phyloP scores from a whole-genome alignment of 2,113 vertebrate genomes.

The Cinclus mexicanus region DNA sequence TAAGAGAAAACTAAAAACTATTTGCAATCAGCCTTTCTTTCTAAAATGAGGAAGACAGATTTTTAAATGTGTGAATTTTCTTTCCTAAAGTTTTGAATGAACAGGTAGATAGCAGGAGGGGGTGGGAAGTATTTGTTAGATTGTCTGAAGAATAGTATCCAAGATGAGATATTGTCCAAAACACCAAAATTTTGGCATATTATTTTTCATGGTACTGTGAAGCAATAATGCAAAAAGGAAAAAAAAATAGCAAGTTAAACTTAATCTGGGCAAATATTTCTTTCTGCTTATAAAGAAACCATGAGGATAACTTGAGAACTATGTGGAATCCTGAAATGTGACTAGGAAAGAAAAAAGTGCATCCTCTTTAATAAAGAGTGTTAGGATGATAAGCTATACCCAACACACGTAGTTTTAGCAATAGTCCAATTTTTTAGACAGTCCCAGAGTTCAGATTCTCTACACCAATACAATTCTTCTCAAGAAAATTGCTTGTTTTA shows the following conservation, averaged over 20 bases:
- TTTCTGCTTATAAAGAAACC: neutral
- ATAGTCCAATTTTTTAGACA: neutral
- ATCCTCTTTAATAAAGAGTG: neutral
- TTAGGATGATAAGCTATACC: neutral
- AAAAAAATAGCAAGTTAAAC: neutral
- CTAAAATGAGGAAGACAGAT: neutral
- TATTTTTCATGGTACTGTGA: neutral
- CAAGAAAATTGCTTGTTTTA: neutral
- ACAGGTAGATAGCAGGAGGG: neutral
- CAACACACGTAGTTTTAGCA: neutral
- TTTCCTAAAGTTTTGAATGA: neutral
- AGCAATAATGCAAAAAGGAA: neutral
- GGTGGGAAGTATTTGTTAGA: neutral
- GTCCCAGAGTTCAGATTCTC: neutral
- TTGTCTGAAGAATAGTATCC: neutral
- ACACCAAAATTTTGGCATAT: rapidly evolving
- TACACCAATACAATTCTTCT: neutral
- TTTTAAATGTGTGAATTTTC: neutral
- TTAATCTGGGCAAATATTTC: neutral
- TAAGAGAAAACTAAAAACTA: neutral
- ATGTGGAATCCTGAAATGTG: neutral
- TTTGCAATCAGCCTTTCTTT: neutral
- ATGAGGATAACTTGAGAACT: neutral
- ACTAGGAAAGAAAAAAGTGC: neutral
- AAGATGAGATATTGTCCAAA: neutral